phyloP scores from a whole-genome alignment of 2,113 vertebrate species.

The Zingel zingel region DNA sequence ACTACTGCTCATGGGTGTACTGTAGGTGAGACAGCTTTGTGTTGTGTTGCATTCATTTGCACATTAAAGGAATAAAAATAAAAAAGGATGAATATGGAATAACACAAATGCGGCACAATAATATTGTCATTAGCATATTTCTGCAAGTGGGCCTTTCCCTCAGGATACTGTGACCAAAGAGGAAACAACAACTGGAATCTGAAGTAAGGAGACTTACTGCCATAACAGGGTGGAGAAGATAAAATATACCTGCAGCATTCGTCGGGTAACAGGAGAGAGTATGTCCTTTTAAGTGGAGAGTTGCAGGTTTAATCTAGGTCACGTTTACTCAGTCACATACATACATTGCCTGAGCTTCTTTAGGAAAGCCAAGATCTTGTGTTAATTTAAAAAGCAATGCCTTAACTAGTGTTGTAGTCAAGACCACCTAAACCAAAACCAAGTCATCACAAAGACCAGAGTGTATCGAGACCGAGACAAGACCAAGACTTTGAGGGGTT shows the following conservation, averaged over 20 bases:
- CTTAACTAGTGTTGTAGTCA: background rate
- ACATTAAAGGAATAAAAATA: constrained; percentile 60
- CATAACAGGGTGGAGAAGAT: constrained; percentile 14
- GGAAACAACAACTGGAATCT: constrained; percentile 27
- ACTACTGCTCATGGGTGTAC: constrained; percentile 1
- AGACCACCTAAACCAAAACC: too few relatives aligned
- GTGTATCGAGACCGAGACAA: too few relatives aligned
- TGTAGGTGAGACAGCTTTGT: constrained; percentile 41
- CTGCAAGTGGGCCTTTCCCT: constrained; percentile 47
- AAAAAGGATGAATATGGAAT: constrained; percentile 62
- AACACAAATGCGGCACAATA: constrained; percentile 48
- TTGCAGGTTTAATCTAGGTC: constrained; percentile 18
- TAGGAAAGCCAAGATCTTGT: background rate
- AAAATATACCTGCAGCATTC: background rate
- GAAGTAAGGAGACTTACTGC: constrained; percentile 18
- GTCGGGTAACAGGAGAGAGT: too few relatives aligned
- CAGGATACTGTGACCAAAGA: constrained; percentile 60
- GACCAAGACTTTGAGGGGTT: too few relatives aligned
- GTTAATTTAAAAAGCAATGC: background rate
- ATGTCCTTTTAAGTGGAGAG: background rate
- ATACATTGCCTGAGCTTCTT: background rate
- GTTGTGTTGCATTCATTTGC: constrained; percentile 57
- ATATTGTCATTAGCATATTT: constrained; percentile 63
- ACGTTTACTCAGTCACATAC: background rate
- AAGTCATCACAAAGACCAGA: too few relatives aligned